Base-by-base conservation (phyloP, 2,888 invertebrate genomes). In the Apotomis turbidana region DNA sequence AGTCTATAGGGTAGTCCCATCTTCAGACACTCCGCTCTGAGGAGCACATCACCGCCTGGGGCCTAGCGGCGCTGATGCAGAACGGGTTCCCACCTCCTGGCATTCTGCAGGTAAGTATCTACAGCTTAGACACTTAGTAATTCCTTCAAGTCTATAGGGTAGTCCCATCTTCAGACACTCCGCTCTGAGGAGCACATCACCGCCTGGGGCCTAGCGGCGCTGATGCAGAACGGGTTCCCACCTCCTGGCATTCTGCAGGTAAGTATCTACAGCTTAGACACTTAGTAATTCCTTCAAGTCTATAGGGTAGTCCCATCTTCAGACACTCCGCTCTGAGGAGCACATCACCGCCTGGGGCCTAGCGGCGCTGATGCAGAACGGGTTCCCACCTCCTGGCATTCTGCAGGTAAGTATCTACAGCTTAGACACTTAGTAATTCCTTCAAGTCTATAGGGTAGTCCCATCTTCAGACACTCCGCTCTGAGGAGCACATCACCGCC, bases 351-450 rank as follows among this genome's bases (percentile, higher is more conserved):
- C 96, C 66, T 96, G 96, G 90, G 96, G 96, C 27, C 93, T 96
- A 75, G 96, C 96, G 27, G 96, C 96, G 44, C 93, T 96, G 79
- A 96, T 96, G 96, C 96, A 95, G 89, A 95, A 95, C 85, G 95
- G 96, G 44, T 95, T 95, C 85, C 95, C 96, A 63, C 94, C 96
- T 70, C 94, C 95, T 51, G 95, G 95, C 73, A 95, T 95, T 75
- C 88, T 95, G 75, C 91, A 87, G 84, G 87, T 83, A 59, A 63
- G 71, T 41, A 5, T 41, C 0, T 64, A n/a, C 27, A 27, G 27
- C 27, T 27, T 27, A 1, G 27, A 27, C 27, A 27, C 27, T 0
- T 27, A 2, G 27, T 27, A 27, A 27, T 2, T 27, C 27, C 27
- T 15, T 15, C 15, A 15, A 15, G 15, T 15, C 15, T 27, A 15